phyloP scores from a whole-genome alignment of 2,113 vertebrate species.

The Hassar affinis region DNA sequence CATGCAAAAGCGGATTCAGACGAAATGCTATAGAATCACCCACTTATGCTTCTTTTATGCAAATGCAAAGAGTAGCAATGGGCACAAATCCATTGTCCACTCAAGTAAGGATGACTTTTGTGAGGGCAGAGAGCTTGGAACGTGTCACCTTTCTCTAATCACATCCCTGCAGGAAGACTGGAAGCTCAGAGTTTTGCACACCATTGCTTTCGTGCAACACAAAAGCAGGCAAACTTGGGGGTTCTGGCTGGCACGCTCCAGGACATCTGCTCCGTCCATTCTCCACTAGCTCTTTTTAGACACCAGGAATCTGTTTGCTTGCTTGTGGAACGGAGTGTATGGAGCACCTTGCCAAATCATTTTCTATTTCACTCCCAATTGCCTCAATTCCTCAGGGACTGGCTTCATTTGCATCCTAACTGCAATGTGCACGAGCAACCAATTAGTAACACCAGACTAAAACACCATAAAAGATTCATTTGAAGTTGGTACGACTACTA shows the following conservation, averaged over 20 bases:
- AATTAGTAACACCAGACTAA: slow-evolving; percentile 17
- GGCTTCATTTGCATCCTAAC: slow-evolving; percentile 2
- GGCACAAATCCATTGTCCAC: background rate
- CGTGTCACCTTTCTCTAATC: slow-evolving; percentile 5
- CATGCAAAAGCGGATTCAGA: slow-evolving; percentile 11
- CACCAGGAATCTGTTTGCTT: slow-evolving; percentile 22
- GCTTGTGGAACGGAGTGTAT: background rate
- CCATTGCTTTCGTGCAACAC: background rate
- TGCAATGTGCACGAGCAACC: slow-evolving; percentile 4
- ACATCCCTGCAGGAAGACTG: background rate
- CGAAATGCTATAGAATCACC: background rate
- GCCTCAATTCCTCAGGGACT: background rate
- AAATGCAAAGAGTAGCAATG: background rate
- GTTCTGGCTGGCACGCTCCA: background rate
- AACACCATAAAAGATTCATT: background rate
- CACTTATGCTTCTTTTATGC: background rate
- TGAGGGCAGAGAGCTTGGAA: slow-evolving; percentile 13
- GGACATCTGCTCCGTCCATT: slow-evolving; percentile 26
- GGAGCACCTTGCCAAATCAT: background rate
- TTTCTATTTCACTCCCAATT: slow-evolving; percentile 21
- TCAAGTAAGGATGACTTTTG: slow-evolving; percentile 10
- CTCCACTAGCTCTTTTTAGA: slow-evolving; percentile 21
- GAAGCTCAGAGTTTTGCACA: background rate
- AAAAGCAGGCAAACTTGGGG: background rate
- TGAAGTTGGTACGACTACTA: background rate